These are phyloP conservation scores for Nycteola revayana DNA, from an alignment of 2,888 invertebrate species.

Conservation along the genomic window DNA sequence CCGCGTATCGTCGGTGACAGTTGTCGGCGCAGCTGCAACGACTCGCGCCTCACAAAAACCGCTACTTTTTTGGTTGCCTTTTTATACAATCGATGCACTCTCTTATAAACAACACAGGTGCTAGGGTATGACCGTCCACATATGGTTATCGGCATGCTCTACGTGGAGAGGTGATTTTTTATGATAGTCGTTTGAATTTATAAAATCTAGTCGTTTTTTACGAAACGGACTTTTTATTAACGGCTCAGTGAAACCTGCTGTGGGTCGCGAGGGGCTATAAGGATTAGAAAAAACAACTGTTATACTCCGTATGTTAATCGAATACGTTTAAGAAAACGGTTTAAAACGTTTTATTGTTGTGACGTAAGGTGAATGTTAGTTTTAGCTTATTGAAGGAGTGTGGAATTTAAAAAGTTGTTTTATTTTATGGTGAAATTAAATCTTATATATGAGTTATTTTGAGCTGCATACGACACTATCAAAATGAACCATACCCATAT, in stretches of 20 bases:
- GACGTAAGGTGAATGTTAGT: too few species aligned
- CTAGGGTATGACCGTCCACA: constrained; percentile 74
- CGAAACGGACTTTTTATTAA: constrained; percentile 30
- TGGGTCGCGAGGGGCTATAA: constrained; percentile 8
- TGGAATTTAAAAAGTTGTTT: too few species aligned
- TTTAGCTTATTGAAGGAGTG: too few species aligned
- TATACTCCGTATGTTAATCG: constrained; percentile 8
- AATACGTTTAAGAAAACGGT: constrained; percentile 4
- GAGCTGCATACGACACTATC: too few species aligned
- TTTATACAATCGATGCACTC: constrained; percentile 74
- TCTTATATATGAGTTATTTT: too few species aligned
- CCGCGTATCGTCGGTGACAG: constrained; percentile 72
- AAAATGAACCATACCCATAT: too few species aligned
- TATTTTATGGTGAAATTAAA: too few species aligned
- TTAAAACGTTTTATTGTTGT: too few species aligned
- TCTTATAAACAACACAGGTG: constrained; percentile 82
- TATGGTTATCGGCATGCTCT: constrained; percentile 72
- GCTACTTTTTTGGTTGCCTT: constrained; percentile 74
- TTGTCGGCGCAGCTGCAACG: constrained; percentile 74
- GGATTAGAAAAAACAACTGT: constrained; percentile 9
- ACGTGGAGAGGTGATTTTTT: constrained; percentile 61
- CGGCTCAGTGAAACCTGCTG: constrained; percentile 31
- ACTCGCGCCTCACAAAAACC: constrained; percentile 78
- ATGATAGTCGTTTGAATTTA: constrained; percentile 49
- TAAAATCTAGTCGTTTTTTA: constrained; percentile 39